Evolutionary conservation across 1,140 invertebrate species (phyloP), one percentile per base, ranked within the genome.

Genomic region (Sycophila sp.): DNA sequence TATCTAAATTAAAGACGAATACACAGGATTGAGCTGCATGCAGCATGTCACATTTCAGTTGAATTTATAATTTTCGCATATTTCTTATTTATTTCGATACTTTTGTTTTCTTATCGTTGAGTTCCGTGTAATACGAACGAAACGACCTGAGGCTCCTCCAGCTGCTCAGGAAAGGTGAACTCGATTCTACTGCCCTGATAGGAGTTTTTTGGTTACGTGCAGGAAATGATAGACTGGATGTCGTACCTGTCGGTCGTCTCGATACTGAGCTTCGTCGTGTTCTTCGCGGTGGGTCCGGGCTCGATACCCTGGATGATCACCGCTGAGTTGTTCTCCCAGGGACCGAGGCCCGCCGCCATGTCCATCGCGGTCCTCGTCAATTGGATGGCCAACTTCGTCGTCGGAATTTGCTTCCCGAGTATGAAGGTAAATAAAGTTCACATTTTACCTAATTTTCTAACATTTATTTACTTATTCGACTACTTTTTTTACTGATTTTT

Each of bases 231-330:
- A 83, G 94, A 94, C 85, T 98, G 97, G 96, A 96, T 99, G 92
- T 96, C 94, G 71, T 97, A 97, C 87, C 89, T 96, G 74, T 97
- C 96, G 71, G 96, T 99, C 80, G 93, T 97, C 51, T 96, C 95
- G 55, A 97, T 95, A 32, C 89, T 99, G 26, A 90, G 92, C 80
- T 99, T 97, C 88, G 97, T 99, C 56, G 94, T 98, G 56, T 98
- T 98, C 89, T 99, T 99, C 84, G 96, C 96, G 26, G 93, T 98
- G 67, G 97, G 97, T 3, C 96, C 93, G 58, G 95, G 97, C 53
- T 97, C 97, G 26, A 99, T 99, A 79, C 98, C 98, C 0, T 99
- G 98, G 98, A 94, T 99, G 91, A 99, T 99, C 79, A 98, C 97
- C 8, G 96, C 97, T 38, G 98, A 99, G 85, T 89, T 99, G 42